phyloP scores from a whole-genome alignment of 1,140 invertebrate species.

The Eulimnadia texana region DNA sequence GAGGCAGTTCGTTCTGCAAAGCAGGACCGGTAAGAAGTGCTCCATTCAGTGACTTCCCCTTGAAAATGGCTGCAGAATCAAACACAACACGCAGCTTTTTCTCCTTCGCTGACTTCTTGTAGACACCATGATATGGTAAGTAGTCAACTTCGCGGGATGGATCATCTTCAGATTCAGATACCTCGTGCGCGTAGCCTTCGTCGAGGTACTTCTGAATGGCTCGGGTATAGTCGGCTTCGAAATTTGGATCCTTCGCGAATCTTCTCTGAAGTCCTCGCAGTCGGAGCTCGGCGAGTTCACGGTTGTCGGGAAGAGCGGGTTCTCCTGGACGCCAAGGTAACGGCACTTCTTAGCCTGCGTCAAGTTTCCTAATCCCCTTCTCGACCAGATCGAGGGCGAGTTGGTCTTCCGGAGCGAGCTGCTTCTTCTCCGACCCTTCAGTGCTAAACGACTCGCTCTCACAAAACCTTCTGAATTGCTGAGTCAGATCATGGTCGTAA shows the following conservation, averaged over 20 bases:
- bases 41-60: no score
- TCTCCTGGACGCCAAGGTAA: conserved; percentile 2
- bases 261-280: not conserved
- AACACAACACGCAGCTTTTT: no score
- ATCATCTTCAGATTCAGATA: not conserved
- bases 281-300: not conserved
- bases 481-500: not conserved
- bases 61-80: no score
- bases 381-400: no score
- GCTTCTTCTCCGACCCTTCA: no score
- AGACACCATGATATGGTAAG: not conserved
- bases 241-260: not conserved
- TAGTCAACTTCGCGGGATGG: not conserved
- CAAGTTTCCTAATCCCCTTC: no score
- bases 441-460: not conserved
- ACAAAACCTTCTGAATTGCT: not conserved
- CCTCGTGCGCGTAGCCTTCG: not conserved
- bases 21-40: no score
- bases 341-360: not conserved
- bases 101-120: no score
- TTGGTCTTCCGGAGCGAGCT: not conserved
- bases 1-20: no score
- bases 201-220: conserved; percentile 5
- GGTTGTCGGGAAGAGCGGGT: not conserved
- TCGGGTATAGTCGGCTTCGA: no score